Evolutionary conservation across 2,113 vertebrate genomes (phyloP), one percentile per base, ranked within the genome.

Genomic region (Corythornis madagascariensis): DNA sequence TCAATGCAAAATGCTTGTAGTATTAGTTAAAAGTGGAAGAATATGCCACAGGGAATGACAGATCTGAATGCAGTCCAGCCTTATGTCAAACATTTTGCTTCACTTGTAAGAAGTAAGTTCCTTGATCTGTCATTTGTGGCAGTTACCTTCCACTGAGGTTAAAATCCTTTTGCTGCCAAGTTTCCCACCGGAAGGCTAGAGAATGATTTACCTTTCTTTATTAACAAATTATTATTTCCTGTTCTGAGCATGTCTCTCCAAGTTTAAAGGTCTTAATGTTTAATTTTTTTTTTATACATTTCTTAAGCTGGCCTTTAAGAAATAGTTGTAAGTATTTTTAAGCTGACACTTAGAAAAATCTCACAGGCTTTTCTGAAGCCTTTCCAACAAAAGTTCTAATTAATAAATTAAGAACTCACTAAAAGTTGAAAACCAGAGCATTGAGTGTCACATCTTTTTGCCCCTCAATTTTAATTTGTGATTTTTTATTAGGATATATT

Each of bases 141-240:
- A 96, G 95, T 95, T 97, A 89, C 95, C 95, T 96, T 97, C 93
- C 89, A 92, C 90, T 93, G 92, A 97, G 97, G 94, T 97, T 92
- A 96, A 95, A 91, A 89, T 59, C 88, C 88, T 97, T 97, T 97
- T 11, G 9, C 94, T 98, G 97, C 98, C 97, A 98, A 97, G 96
- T 97, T 96, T 97, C 87, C 90, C 95, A 88, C 96, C 90, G 95
- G 97, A 98, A 98, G 96, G 96, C 95, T 97, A 96, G 97, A 97
- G 97, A 98, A 98, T 97, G 92, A 98, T 98, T 98, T 97, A 96
- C 97, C 94, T 98, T 96, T 97, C 94, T 96, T 96, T 96, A 96
- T 97, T 98, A 97, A 96, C 95, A 97, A 97, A 97, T 96, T 97
- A 96, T 96, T 84, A 69, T 97, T 98, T 98, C 97, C 97, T 97